Percentiles rank a stretch among this genome's conserved stretches.
These are phyloP conservation scores for Oedothorax gibbosus DNA, from an alignment of 1,140 invertebrate genomes.

Conservation along the genomic window DNA sequence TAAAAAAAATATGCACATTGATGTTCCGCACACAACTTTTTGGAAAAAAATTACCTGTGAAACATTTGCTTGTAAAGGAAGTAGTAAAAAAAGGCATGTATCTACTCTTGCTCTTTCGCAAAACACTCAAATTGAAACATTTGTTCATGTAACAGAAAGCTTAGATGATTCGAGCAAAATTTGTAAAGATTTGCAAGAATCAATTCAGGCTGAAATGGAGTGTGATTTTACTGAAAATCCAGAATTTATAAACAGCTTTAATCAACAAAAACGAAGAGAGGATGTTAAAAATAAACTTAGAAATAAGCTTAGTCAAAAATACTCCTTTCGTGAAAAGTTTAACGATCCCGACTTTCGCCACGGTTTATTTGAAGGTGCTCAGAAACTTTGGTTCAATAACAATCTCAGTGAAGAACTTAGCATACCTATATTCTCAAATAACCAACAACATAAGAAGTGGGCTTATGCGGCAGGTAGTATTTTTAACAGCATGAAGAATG, in stretches of 20 bases:
- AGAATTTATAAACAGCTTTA: slow-evolving; percentile 7
- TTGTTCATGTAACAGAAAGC: not conserved
- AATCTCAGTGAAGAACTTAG: not conserved
- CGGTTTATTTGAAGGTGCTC: slow-evolving; percentile 8
- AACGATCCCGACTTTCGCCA: not conserved
- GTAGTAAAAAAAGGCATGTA: slow-evolving; percentile 4
- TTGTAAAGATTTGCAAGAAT: not conserved
- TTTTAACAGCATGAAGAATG: not conserved
- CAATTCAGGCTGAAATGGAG: not conserved
- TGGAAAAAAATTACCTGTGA: slow-evolving; percentile 26
- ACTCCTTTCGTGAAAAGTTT: not conserved
- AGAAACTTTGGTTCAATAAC: not conserved
- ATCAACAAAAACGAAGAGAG: slow-evolving; percentile 21
- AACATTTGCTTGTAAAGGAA: slow-evolving; percentile 8
- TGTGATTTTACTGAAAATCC: not conserved
- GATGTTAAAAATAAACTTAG: not conserved
- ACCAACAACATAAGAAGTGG: not conserved
- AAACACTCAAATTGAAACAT: slow-evolving; percentile 15
- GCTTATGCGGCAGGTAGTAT: not conserved
- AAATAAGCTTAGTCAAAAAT: slow-evolving; percentile 8
- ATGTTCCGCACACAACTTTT: not conserved
- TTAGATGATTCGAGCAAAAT: not conserved
- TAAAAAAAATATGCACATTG: not conserved
- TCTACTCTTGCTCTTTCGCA: slow-evolving; percentile 8
- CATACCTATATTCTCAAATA: not conserved